Percentiles rank a stretch among this genome's conserved stretches.
Conservation (phyloP, 2,113 vertebrate species). For the Pomatostomus ruficeps region DNA sequence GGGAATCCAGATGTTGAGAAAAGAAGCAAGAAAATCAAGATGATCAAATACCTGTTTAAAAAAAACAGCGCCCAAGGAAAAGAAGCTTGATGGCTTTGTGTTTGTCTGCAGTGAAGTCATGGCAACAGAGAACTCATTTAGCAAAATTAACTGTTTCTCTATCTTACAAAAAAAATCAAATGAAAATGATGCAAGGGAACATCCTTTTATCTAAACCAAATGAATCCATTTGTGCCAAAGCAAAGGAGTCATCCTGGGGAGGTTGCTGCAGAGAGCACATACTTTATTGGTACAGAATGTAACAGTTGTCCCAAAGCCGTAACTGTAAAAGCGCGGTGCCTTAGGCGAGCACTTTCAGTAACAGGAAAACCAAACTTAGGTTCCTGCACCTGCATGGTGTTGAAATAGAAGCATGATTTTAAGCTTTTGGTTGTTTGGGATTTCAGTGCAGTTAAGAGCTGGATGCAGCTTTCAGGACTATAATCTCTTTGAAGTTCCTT, state of each 20-base stretch:
- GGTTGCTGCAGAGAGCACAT: constrained; percentile 50
- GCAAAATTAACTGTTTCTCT: constrained; percentile 72
- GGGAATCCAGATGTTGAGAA: constrained; percentile 38
- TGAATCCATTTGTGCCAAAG: constrained; percentile 53
- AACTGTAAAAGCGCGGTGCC: background rate
- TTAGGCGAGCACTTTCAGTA: background rate
- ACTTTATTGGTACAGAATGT: constrained; percentile 28
- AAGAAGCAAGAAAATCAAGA: constrained; percentile 38
- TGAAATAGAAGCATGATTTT: background rate
- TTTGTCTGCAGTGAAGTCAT: constrained; percentile 69
- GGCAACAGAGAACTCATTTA: constrained; percentile 59
- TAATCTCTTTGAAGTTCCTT: background rate
- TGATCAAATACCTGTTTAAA: constrained; percentile 66
- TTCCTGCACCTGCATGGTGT: background rate
- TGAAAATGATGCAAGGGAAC: constrained; percentile 36
- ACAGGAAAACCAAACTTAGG: background rate
- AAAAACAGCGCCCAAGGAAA: constrained; percentile 27
- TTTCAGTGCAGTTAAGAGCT: constrained; percentile 1
- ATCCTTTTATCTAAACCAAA: constrained; percentile 64
- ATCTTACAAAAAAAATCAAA: constrained; percentile 13
- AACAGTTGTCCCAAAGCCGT: constrained; percentile 26
- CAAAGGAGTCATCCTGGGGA: constrained; percentile 52
- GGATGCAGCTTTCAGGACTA: background rate
- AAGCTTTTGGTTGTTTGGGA: background rate
- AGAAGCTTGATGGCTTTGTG: constrained; percentile 64